Percentiles rank a stretch among this genome's conserved stretches.
These are phyloP conservation scores for Charina bottae DNA, from an alignment of 2,113 vertebrate species.

Conservation along the genomic window DNA sequence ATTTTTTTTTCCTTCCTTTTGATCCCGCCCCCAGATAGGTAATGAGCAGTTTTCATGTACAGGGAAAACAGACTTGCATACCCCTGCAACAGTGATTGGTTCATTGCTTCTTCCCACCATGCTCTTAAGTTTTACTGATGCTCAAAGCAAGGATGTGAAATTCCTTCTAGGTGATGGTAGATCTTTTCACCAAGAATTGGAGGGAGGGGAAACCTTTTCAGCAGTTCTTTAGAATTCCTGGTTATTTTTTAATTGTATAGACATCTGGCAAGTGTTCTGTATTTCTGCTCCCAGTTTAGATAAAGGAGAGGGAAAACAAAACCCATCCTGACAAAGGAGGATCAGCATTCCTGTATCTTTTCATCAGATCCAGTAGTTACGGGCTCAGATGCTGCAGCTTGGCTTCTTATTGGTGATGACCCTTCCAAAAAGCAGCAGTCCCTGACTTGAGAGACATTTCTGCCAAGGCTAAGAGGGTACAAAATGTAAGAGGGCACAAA, in stretches of 20 bases:
- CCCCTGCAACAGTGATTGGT: slow-evolving; percentile 80
- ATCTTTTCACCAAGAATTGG: slow-evolving; percentile 70
- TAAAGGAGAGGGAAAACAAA: slow-evolving; percentile 61
- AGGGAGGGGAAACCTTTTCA: slow-evolving; percentile 66
- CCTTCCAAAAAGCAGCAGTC: slow-evolving; percentile 77
- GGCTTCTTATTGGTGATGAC: slow-evolving; percentile 57
- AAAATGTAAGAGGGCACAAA: slow-evolving; percentile 73
- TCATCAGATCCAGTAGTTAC: background rate
- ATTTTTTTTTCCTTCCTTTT: slow-evolving; percentile 71
- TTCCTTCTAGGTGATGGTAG: slow-evolving; percentile 73
- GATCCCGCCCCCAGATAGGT: slow-evolving; percentile 76
- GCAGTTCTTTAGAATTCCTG: slow-evolving; percentile 69
- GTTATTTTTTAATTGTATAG: slow-evolving; percentile 71
- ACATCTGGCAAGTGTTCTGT: slow-evolving; percentile 55
- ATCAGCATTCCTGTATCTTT: slow-evolving; percentile 59
- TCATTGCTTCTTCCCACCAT: slow-evolving; percentile 77
- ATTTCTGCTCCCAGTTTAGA: slow-evolving; percentile 74
- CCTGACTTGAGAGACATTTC: slow-evolving; percentile 76
- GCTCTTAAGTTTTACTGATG: slow-evolving; percentile 81
- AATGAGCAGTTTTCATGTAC: slow-evolving; percentile 87
- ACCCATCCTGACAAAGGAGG: slow-evolving; percentile 44
- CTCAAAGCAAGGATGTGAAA: slow-evolving; percentile 82
- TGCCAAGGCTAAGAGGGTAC: slow-evolving; percentile 78
- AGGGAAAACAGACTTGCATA: slow-evolving; percentile 85
- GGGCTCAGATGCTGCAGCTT: background rate